Evolutionary conservation across 2,113 vertebrate species (phyloP).

Genomic region (Psittacula cyanocephala): DNA sequence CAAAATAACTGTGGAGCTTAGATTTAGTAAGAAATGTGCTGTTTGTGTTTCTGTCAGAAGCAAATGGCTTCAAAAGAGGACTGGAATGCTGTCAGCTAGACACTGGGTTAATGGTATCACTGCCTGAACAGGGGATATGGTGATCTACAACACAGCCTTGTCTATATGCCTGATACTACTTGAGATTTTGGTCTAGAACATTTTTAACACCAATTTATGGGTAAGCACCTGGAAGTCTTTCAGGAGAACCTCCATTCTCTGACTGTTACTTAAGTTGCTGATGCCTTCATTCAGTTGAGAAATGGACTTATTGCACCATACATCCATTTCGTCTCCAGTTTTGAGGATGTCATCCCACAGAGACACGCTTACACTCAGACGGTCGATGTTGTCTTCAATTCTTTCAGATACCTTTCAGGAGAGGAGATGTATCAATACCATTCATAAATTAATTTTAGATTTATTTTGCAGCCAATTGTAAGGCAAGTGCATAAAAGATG

Average conservation of each 20-base stretch:
- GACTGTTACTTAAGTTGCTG: slow-evolving; percentile 75
- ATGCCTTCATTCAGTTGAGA: slow-evolving; percentile 82
- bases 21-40: neutral
- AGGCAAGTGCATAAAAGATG: neutral
- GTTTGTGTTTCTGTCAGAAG: neutral
- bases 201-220: neutral
- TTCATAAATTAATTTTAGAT: neutral
- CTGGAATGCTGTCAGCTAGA: neutral
- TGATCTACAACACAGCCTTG: neutral
- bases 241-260: slow-evolving; percentile 77
- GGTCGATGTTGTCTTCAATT: slow-evolving; percentile 86
- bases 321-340: slow-evolving; percentile 83
- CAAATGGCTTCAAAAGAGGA: neutral
- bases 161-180: neutral
- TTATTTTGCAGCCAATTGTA: neutral
- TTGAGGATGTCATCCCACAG: slow-evolving; percentile 88
- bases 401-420: slow-evolving; percentile 84
- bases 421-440: neutral
- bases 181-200: neutral
- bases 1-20: neutral
- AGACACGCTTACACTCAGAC: slow-evolving; percentile 75
- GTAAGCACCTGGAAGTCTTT: slow-evolving; percentile 85
- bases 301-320: slow-evolving; percentile 81
- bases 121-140: neutral
- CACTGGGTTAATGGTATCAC: neutral